phyloP scores from a whole-genome alignment of 2,113 vertebrate genomes.

The Anas platyrhynchos region DNA sequence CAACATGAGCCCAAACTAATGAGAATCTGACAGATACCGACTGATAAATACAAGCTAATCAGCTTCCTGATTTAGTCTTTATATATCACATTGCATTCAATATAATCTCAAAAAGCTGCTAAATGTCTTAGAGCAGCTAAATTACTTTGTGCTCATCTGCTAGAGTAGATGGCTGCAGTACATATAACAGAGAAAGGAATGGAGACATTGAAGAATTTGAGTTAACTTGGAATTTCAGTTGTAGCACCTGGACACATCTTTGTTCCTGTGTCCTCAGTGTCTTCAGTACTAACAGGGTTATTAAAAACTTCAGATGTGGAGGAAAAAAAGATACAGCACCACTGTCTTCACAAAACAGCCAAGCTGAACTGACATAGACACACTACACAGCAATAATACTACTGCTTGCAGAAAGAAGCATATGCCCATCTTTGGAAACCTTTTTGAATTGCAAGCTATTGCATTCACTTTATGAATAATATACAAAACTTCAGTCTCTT shows the following conservation, averaged over 20 bases:
- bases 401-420: not conserved
- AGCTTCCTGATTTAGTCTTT: not conserved
- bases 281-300: not conserved
- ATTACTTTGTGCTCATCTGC: not conserved
- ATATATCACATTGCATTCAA: not conserved
- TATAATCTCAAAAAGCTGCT: not conserved
- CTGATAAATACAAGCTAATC: not conserved
- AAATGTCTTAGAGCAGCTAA: not conserved
- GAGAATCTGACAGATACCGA: not conserved
- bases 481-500: not conserved
- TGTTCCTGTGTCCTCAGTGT: not conserved
- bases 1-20: not conserved
- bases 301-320: not conserved
- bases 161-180: not conserved
- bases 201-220: rapidly evolving
- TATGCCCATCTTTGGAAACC: not conserved
- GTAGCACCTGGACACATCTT: not conserved
- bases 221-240: not conserved
- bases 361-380: not conserved
- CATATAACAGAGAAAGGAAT: rapidly evolving
- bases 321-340: not conserved
- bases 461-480: not conserved
- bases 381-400: not conserved
- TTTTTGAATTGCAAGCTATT: not conserved
- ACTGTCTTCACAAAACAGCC: not conserved